phyloP scores from a whole-genome alignment of 2,797 vertebrate genomes.

The Sarcoramphus papa region DNA sequence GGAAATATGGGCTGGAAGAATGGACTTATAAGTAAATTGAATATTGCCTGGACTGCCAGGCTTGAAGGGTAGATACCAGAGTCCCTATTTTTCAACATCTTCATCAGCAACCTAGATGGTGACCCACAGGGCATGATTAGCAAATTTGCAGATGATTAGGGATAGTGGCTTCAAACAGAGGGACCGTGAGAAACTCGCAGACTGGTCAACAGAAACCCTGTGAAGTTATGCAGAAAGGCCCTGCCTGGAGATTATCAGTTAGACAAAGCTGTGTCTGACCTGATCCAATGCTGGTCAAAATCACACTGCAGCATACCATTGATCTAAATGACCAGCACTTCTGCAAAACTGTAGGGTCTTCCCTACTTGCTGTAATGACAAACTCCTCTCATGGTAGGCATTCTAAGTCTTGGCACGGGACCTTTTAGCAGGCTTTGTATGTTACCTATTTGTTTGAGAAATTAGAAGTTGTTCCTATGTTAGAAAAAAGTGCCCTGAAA shows the following conservation, averaged over 20 bases:
- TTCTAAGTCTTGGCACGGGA: background rate
- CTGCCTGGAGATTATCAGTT: background rate
- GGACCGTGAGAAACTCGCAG: accelerated
- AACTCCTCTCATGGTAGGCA: background rate
- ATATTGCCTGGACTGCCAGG: background rate
- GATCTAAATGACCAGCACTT: background rate
- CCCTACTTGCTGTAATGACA: background rate
- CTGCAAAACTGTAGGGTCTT: background rate
- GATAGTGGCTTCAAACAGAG: background rate
- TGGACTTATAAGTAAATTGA: background rate
- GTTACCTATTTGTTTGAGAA: background rate
- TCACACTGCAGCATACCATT: background rate
- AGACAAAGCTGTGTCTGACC: background rate
- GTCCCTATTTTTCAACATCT: background rate
- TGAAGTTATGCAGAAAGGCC: background rate
- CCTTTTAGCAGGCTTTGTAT: background rate
- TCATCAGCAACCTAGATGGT: background rate
- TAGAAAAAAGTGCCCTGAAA: background rate
- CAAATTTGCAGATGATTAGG: background rate
- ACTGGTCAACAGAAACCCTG: background rate
- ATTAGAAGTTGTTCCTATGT: background rate
- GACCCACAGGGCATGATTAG: background rate
- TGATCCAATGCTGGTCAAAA: background rate
- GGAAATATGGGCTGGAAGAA: background rate
- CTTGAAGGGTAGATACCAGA: background rate